A percentile compares a stretch with the other conserved stretches of the same genome.
Conservation (phyloP, 2,888 invertebrate species). For the Amiota minor region DNA sequence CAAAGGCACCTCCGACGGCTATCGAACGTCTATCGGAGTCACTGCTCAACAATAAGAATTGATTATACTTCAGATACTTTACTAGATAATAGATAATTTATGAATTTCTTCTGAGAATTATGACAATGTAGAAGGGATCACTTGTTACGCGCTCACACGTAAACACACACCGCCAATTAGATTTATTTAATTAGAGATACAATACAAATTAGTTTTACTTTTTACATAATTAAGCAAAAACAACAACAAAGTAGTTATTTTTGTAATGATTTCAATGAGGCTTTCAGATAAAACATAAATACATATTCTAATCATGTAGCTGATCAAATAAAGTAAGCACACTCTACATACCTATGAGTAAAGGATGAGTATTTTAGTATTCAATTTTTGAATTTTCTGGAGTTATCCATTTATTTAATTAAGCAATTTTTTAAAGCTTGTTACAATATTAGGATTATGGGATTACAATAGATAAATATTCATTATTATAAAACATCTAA, state of each 20-base stretch:
- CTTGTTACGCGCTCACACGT: slow-evolving; percentile 23
- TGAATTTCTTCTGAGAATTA: slow-evolving; percentile 14
- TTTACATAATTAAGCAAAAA: background rate
- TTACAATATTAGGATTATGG: too few species aligned
- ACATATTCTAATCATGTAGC: background rate
- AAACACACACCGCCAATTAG: slow-evolving; percentile 18
- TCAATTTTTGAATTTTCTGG: too few species aligned
- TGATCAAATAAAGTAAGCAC: slow-evolving; percentile 18
- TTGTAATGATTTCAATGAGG: background rate
- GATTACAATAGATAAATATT: too few species aligned
- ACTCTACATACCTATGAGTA: too few species aligned
- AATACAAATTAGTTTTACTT: background rate
- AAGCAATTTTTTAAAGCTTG: too few species aligned
- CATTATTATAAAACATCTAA: too few species aligned
- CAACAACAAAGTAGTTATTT: slow-evolving; percentile 2
- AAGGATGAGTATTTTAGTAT: too few species aligned
- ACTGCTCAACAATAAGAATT: slow-evolving; percentile 57
- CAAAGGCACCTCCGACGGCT: slow-evolving; percentile 52
- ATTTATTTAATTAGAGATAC: background rate
- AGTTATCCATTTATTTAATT: too few species aligned
- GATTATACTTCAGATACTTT: too few species aligned
- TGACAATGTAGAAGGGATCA: background rate
- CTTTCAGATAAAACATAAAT: background rate
- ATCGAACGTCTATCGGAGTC: slow-evolving; percentile 63
- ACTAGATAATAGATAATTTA: background rate